These are phyloP conservation scores for Polyodon spathula DNA, from an alignment of 2,113 vertebrate species.

Conservation along the genomic window DNA sequence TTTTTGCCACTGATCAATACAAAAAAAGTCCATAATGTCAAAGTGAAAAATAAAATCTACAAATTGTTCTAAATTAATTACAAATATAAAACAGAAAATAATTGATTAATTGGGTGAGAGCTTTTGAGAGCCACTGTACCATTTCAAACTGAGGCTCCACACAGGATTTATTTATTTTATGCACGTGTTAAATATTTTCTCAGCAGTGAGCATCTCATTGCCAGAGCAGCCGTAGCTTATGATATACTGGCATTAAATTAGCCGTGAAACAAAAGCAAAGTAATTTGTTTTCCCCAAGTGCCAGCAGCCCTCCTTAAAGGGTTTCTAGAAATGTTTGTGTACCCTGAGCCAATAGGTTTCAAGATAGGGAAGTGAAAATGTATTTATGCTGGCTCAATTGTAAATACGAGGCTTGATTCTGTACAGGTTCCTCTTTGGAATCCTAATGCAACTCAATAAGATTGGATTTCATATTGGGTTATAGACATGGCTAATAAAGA, in stretches of 20 bases:
- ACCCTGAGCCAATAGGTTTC: conserved; percentile 67
- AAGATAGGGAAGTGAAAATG: conserved; percentile 65
- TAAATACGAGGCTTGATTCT: conserved; percentile 60
- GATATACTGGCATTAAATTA: conserved; percentile 44
- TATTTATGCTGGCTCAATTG: conserved; percentile 59
- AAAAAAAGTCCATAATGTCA: no score
- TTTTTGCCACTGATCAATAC: no score
- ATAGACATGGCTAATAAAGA: no score
- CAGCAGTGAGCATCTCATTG: conserved; percentile 31
- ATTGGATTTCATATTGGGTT: no score
- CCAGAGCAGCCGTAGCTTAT: conserved; percentile 34
- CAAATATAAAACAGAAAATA: no score
- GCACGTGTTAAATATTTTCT: conserved; percentile 11
- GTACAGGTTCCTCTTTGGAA: conserved; percentile 45
- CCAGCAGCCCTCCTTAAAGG: conserved; percentile 52
- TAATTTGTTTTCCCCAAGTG: conserved; percentile 43
- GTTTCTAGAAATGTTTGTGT: conserved; percentile 71
- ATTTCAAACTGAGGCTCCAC: no score
- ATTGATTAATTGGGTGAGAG: no score
- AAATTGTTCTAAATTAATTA: no score
- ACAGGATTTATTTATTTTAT: conserved; percentile 11
- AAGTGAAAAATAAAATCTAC: no score
- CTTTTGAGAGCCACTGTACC: no score
- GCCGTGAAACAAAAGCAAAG: conserved; percentile 45
- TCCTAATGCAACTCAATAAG: neutral